Conservation (phyloP, 2,888 invertebrate genomes). For the Tachystola acroxantha region DNA sequence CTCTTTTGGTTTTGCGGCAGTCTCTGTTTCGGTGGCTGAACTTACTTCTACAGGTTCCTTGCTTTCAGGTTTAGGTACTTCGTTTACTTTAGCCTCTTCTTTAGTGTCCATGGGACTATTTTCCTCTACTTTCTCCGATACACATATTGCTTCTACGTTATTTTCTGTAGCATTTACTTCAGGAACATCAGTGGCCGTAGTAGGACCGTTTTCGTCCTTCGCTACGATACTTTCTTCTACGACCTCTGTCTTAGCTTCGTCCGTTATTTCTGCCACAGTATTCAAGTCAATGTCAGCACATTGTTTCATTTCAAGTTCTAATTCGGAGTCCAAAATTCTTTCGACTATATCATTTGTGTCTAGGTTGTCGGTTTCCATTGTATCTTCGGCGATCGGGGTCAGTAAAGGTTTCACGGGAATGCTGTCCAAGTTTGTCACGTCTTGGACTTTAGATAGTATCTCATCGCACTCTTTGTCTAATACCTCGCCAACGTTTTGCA, state of each 20-base stretch:
- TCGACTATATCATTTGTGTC: conserved; percentile 63
- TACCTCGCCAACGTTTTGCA: conserved; percentile 59
- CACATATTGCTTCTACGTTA: conserved; percentile 14
- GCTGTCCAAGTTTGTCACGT: conserved; percentile 62
- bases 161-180: conserved; percentile 19
- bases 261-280: conserved; percentile 28
- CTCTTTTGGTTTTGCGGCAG: conserved; percentile 8
- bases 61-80: conserved; percentile 1
- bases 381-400: conserved; percentile 56
- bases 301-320: conserved; percentile 53
- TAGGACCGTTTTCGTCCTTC: conserved; percentile 12
- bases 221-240: conserved; percentile 15
- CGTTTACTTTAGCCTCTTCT: conserved; percentile 7
- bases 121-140: conserved; percentile 17
- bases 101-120: conserved; percentile 20
- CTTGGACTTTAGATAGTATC: conserved; percentile 65
- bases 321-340: conserved; percentile 57
- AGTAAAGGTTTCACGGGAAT: conserved; percentile 57
- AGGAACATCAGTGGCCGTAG: conserved; percentile 2
- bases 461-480: conserved; percentile 71
- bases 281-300: conserved; percentile 36
- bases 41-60: conserved; percentile 1
- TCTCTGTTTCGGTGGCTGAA: conserved; percentile 1
- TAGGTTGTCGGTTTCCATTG: conserved; percentile 54
- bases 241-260: conserved; percentile 22